Evolutionary conservation across 2,888 invertebrate species (phyloP).

Genomic region (Ametastegia equiseti): DNA sequence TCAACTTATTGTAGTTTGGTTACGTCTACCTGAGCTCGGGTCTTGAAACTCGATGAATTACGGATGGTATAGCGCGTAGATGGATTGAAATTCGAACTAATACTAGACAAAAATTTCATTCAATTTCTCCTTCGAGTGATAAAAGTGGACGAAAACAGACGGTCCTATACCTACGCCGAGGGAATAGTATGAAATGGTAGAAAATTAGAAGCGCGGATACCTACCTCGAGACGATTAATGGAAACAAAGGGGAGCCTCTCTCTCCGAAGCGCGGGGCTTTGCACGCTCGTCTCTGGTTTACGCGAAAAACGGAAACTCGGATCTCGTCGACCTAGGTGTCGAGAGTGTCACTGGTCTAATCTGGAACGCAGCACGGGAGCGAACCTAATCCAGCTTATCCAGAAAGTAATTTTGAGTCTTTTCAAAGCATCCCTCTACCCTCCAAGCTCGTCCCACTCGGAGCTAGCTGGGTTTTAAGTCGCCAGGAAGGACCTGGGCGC

Average conservation of each 20-base stretch:
- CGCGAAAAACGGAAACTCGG: conserved; percentile 46
- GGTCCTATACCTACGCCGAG: too few species aligned
- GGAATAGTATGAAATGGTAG: conserved; percentile 5
- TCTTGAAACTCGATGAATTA: not conserved
- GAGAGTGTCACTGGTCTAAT: conserved; percentile 72
- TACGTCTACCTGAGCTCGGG: conserved; percentile 1
- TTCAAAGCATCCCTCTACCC: conserved; percentile 74
- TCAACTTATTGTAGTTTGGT: conserved; percentile 6
- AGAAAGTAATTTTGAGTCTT: conserved; percentile 82
- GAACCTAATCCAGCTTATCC: conserved; percentile 82
- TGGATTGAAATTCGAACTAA: conserved; percentile 3
- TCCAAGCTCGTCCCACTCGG: conserved; percentile 52
- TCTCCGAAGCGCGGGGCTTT: conserved; percentile 9
- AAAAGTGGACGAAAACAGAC: conserved; percentile 21
- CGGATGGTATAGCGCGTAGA: not conserved
- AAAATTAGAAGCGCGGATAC: conserved; percentile 7
- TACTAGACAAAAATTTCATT: not conserved
- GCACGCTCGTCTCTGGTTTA: conserved; percentile 35
- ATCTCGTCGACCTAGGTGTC: conserved; percentile 50
- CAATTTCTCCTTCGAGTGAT: not conserved
- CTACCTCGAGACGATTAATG: conserved; percentile 2
- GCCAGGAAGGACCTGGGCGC: conserved; percentile 51
- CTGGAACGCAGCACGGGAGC: conserved; percentile 73
- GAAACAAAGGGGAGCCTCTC: conserved; percentile 17
- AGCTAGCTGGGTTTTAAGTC: conserved; percentile 54